A percentile compares a stretch with the other conserved stretches of the same genome.
phyloP scores from a whole-genome alignment of 2,888 invertebrate genomes.

The Tridacna gigas region DNA sequence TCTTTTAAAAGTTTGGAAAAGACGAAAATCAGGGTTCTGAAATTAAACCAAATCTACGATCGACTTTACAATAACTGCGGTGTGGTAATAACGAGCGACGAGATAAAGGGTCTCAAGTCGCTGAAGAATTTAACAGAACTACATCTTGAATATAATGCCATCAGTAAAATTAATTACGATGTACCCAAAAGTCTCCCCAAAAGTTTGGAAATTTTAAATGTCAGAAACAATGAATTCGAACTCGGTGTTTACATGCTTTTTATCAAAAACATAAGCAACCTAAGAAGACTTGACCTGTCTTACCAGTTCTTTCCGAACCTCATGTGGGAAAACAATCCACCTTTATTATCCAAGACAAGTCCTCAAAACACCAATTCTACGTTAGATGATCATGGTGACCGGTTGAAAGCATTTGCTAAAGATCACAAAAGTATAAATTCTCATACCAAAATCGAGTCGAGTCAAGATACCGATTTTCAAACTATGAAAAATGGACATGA shows the following conservation, averaged over 20 bases:
- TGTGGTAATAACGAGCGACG: not conserved
- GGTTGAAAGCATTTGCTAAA: no score
- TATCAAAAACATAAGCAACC: slow-evolving; percentile 15
- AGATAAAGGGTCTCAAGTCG: slow-evolving; percentile 13
- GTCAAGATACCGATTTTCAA: no score
- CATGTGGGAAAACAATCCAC: not conserved
- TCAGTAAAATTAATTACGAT: slow-evolving; percentile 4
- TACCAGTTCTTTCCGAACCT: slow-evolving; percentile 34
- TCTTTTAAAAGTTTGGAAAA: slow-evolving; percentile 12
- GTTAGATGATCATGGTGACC: no score
- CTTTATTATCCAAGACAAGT: no score
- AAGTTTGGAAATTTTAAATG: slow-evolving; percentile 16
- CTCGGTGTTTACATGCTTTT: slow-evolving; percentile 36
- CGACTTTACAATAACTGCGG: slow-evolving; percentile 13
- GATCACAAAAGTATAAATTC: no score
- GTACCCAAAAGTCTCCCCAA: slow-evolving; percentile 26
- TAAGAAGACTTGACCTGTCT: slow-evolving; percentile 30
- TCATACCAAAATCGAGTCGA: no score
- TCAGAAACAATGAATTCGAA: slow-evolving; percentile 32
- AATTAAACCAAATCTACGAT: slow-evolving; percentile 21
- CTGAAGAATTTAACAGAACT: slow-evolving; percentile 32
- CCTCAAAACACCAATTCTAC: no score
- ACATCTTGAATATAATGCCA: slow-evolving; percentile 32
- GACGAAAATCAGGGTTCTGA: slow-evolving; percentile 18
- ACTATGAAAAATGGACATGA: no score